Conservation (phyloP, 2,797 vertebrate species). For the Mionectes olivaceus region DNA sequence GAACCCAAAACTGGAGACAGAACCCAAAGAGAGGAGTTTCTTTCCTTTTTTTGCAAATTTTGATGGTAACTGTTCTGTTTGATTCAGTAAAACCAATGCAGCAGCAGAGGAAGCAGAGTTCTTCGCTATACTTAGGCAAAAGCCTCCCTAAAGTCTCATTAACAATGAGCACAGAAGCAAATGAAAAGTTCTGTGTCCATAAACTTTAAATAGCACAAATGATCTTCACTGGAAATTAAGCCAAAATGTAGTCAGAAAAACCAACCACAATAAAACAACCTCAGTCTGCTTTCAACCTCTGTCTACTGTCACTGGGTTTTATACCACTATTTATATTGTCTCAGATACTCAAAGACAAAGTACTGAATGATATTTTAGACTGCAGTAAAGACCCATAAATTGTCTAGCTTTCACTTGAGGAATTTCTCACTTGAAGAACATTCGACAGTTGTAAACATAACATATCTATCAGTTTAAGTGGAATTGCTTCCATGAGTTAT, state of each 20-base stretch:
- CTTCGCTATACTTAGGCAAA: background rate
- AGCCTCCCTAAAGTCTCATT: background rate
- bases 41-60: background rate
- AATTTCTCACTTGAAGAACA: conserved; percentile 31
- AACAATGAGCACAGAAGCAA: background rate
- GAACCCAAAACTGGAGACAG: background rate
- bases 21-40: background rate
- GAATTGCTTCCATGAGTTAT: background rate
- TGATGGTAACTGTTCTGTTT: background rate
- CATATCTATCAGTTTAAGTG: background rate
- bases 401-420: conserved; percentile 16
- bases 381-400: conserved; percentile 30
- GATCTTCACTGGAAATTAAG: conserved; percentile 45
- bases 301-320: conserved; percentile 15
- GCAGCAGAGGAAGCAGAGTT: background rate
- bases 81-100: background rate
- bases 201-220: conserved; percentile 42
- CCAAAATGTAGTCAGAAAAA: conserved; percentile 44
- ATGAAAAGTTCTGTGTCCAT: background rate
- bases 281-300: conserved; percentile 41
- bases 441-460: background rate
- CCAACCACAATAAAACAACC: conserved; percentile 40
- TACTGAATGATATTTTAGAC: conserved; percentile 16
- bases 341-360: conserved; percentile 17
- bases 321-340: conserved; percentile 30